Percentiles rank a stretch among this genome's conserved stretches.
Conservation (phyloP, 1,140 invertebrate species). For the Oreohelix idahoensis region DNA sequence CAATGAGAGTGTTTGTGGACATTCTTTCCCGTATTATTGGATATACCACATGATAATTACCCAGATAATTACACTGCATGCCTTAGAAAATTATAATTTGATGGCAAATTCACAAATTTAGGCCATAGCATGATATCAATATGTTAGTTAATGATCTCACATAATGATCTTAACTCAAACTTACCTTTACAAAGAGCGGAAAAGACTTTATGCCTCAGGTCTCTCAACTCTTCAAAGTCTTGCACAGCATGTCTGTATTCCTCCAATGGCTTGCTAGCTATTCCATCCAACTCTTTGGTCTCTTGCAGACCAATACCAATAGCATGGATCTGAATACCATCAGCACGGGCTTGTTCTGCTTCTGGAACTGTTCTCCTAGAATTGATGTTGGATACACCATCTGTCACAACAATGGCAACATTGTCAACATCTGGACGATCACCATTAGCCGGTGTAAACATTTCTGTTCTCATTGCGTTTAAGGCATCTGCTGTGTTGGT, state of each 20-base stretch:
- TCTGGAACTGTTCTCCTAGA: constrained; percentile 21
- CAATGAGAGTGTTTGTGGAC: too few relatives aligned
- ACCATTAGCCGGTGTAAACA: constrained; percentile 6
- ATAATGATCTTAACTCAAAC: too few relatives aligned
- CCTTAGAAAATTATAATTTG: too few relatives aligned
- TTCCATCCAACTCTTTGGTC: constrained; percentile 18
- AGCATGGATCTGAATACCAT: constrained; percentile 20
- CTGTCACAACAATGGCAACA: constrained; percentile 18
- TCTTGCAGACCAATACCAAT: constrained; percentile 18
- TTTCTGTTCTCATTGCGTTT: constrained; percentile 8
- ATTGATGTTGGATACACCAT: constrained; percentile 24
- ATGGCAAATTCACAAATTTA: too few relatives aligned
- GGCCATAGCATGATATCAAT: too few relatives aligned
- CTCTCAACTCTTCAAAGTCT: constrained; percentile 14
- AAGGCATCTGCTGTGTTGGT: constrained; percentile 24
- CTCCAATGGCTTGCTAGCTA: constrained; percentile 17
- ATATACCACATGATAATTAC: too few relatives aligned
- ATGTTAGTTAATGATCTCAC: too few relatives aligned
- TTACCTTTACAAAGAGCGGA: constrained; percentile 1
- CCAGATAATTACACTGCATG: too few relatives aligned
- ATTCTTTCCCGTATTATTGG: too few relatives aligned
- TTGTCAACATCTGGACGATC: constrained; percentile 25
- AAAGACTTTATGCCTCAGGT: constrained; percentile 10
- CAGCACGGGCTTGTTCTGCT: constrained; percentile 17
- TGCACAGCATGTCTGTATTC: constrained; percentile 14